These are phyloP conservation scores for Drosophila navojoa DNA, from an alignment of 1,140 invertebrate species.

Conservation along the genomic window DNA sequence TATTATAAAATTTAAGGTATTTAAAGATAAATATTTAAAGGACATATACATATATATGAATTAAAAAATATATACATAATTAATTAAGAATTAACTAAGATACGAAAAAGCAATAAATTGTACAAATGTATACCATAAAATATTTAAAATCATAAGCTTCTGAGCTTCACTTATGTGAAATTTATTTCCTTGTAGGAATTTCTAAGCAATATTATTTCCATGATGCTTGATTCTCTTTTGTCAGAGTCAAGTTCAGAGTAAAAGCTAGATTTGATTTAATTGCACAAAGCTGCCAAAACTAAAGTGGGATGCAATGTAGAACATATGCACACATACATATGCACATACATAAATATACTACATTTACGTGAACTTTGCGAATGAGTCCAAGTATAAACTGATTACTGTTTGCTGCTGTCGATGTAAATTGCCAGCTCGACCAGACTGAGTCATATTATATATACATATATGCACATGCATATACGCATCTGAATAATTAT, in stretches of 20 bases:
- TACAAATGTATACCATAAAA: too few species aligned
- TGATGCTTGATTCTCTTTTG: slow-evolving; percentile 8
- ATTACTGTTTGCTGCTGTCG: slow-evolving; percentile 10
- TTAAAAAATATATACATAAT: too few species aligned
- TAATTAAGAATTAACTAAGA: too few species aligned
- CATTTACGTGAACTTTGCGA: neutral
- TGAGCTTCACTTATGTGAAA: too few species aligned
- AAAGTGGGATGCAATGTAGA: slow-evolving; percentile 13
- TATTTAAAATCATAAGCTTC: too few species aligned
- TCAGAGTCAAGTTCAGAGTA: slow-evolving; percentile 61
- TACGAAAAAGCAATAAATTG: too few species aligned
- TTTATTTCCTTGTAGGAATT: too few species aligned
- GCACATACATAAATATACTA: neutral
- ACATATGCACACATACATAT: neutral
- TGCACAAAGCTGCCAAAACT: slow-evolving; percentile 30
- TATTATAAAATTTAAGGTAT: too few species aligned
- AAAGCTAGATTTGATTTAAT: slow-evolving; percentile 64
- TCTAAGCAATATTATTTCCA: neutral
- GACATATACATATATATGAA: too few species aligned
- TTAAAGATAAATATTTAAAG: too few species aligned
- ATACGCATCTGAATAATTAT: slow-evolving; percentile 6
- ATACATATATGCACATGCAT: neutral
- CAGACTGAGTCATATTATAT: slow-evolving; percentile 13
- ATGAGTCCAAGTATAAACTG: slow-evolving; percentile 14
- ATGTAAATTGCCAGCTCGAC: slow-evolving; percentile 3